phyloP scores from a whole-genome alignment of 2,797 vertebrate species.

The Myripristis jacobus region DNA sequence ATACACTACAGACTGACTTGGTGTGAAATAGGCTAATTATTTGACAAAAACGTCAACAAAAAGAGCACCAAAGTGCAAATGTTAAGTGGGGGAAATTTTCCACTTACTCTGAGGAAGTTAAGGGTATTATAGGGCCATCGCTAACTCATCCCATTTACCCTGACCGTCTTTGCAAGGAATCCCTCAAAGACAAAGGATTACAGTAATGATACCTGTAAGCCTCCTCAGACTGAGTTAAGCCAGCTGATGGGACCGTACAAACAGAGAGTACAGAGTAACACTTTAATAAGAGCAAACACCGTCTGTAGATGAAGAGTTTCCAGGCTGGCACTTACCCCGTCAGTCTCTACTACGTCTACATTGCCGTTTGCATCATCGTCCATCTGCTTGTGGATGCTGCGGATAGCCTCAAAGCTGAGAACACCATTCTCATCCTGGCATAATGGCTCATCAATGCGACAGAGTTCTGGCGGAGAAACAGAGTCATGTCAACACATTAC shows the following conservation, averaged over 20 bases:
- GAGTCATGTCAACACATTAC: background rate
- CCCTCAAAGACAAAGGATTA: constrained; percentile 33
- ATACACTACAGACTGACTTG: background rate
- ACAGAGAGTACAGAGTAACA: background rate
- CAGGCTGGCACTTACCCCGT: constrained; percentile 86
- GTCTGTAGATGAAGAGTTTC: background rate
- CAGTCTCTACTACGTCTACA: constrained; percentile 94
- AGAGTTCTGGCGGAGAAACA: constrained; percentile 87
- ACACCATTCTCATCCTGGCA: constrained; percentile 91
- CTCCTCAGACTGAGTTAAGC: constrained; percentile 4
- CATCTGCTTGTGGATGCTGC: constrained; percentile 98
- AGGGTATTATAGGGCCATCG: constrained; percentile 25
- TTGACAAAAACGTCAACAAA: constrained; percentile 18
- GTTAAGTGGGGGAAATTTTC: constrained; percentile 15
- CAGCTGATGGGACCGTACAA: background rate
- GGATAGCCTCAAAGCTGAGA: constrained; percentile 94
- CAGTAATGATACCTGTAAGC: constrained; percentile 30
- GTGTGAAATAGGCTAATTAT: constrained; percentile 43
- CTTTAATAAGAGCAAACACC: background rate
- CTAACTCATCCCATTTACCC: constrained; percentile 32
- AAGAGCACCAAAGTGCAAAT: constrained; percentile 2
- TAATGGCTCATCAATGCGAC: constrained; percentile 89
- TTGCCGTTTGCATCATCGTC: constrained; percentile 98
- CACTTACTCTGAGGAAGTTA: constrained; percentile 5
- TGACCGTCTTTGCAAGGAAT: constrained; percentile 18